These are phyloP conservation scores for Cirrhinus mrigala DNA, from an alignment of 2,797 vertebrate genomes.

Conservation along the genomic window DNA sequence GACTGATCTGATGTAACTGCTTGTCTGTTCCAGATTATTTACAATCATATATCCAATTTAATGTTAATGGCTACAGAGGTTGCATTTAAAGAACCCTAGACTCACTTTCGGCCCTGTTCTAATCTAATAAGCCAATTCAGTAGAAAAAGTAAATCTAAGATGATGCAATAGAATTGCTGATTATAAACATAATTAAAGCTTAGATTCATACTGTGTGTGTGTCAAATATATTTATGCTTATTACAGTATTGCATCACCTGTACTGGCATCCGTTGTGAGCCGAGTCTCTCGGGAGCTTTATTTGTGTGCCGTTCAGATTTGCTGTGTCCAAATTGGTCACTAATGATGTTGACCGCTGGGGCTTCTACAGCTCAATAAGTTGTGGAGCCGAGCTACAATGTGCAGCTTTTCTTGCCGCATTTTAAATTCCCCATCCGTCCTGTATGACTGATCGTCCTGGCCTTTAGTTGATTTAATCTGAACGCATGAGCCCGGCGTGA, in stretches of 20 bases:
- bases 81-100: not conserved
- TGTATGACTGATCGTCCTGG: constrained; percentile 2
- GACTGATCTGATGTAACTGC: not conserved
- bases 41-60: not conserved
- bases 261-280: not conserved
- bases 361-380: not conserved
- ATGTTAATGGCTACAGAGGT: not conserved
- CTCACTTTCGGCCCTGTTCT: not conserved
- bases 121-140: not conserved
- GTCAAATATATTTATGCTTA: not conserved
- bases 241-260: not conserved
- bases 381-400: not conserved
- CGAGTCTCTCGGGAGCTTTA: not conserved
- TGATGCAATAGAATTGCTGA: not conserved
- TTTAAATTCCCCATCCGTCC: not conserved
- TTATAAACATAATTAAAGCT: not conserved
- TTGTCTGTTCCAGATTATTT: not conserved
- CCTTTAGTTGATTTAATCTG: constrained; percentile 3
- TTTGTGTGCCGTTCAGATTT: not conserved
- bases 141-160: not conserved
- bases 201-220: not conserved
- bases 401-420: not conserved
- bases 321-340: not conserved
- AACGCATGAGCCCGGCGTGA: not conserved
- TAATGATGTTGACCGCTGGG: not conserved